Conservation (phyloP, 92 coral and sea anemone genomes). For the Epizoanthus fatuus region DNA sequence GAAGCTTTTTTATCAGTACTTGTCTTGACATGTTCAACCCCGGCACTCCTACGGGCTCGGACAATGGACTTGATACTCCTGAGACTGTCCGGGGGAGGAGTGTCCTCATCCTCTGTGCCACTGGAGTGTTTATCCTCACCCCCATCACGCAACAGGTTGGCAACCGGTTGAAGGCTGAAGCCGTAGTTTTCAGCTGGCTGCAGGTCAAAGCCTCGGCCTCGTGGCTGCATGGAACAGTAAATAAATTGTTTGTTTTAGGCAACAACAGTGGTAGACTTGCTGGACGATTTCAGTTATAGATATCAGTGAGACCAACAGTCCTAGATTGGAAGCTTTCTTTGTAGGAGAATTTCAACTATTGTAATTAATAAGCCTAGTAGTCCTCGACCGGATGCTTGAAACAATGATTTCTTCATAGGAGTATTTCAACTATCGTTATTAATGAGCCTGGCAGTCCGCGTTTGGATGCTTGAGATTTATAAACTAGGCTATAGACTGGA, state of each 20-base stretch:
- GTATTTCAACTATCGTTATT: too few species aligned
- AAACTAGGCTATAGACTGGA: too few species aligned
- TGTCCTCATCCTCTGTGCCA: constrained; percentile 84
- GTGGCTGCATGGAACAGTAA: constrained; percentile 4
- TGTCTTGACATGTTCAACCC: constrained; percentile 43
- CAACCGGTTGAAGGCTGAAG: constrained; percentile 63
- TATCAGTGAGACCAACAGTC: too few species aligned
- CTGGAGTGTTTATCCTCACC: constrained; percentile 42
- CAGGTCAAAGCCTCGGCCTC: constrained; percentile 60
- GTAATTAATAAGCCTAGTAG: too few species aligned
- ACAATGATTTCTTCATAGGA: too few species aligned
- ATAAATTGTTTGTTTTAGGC: not conserved
- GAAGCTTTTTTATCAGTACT: constrained; percentile 46
- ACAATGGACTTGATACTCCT: constrained; percentile 92
- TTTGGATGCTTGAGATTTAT: too few species aligned
- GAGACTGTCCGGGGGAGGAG: constrained; percentile 96
- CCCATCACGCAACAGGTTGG: constrained; percentile 18
- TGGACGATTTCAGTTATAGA: too few species aligned
- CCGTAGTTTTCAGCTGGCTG: constrained; percentile 77
- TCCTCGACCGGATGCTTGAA: too few species aligned
- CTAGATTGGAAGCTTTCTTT: too few species aligned
- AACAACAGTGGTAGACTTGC: not conserved
- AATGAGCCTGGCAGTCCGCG: too few species aligned
- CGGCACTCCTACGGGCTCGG: constrained; percentile 78
- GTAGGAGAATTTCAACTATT: too few species aligned